Conservation (phyloP, 2,113 vertebrate species). For the Cheirogaleus medius region DNA sequence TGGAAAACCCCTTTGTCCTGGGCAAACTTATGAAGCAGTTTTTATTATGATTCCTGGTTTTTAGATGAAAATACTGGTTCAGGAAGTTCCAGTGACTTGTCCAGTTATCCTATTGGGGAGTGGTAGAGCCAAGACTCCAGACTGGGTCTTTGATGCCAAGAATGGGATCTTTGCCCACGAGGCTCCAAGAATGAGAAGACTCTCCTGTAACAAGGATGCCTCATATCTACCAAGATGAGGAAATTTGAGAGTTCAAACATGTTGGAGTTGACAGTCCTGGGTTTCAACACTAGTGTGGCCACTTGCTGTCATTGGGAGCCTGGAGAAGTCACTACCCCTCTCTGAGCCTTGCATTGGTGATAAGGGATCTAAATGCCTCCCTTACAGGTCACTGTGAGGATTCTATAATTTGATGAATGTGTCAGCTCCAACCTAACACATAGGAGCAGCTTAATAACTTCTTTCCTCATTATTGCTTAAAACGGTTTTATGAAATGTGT, state of each 20-base stretch:
- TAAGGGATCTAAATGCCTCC: background rate
- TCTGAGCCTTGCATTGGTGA: background rate
- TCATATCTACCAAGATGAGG: background rate
- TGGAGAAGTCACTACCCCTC: fast-evolving
- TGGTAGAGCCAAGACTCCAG: background rate
- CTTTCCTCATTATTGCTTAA: background rate
- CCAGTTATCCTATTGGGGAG: background rate
- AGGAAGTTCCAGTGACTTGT: background rate
- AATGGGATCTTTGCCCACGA: background rate
- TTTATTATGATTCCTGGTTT: background rate
- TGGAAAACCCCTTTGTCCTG: background rate
- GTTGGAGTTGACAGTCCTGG: background rate
- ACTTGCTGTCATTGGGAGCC: background rate
- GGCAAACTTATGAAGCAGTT: background rate
- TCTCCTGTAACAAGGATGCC: background rate
- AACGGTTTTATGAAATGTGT: background rate
- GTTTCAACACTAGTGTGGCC: background rate
- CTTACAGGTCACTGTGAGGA: background rate
- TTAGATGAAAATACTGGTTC: background rate
- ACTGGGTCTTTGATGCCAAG: background rate
- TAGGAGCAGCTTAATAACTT: background rate
- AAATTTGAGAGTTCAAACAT: background rate
- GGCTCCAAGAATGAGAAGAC: background rate
- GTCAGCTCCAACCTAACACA: background rate
- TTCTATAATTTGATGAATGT: background rate